phyloP scores from a whole-genome alignment of 1,140 invertebrate species.

The Catajapyx aquilonaris region DNA sequence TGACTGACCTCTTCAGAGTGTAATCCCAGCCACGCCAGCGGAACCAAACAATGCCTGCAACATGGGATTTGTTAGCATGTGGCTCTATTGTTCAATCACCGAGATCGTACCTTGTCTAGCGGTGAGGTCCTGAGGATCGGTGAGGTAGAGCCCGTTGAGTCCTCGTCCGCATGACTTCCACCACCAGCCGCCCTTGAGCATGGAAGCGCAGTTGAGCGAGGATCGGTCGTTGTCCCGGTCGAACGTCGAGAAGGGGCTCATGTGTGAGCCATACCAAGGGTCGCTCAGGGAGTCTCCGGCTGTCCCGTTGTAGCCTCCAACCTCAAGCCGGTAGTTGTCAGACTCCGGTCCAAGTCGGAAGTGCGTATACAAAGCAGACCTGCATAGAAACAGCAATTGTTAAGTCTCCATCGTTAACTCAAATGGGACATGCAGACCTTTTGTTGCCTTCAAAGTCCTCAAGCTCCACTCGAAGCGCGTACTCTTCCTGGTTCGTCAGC shows the following conservation, averaged over 20 bases:
- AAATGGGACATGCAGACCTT: too few relatives aligned
- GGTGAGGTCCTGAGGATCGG: conserved; percentile 68
- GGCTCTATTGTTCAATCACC: conserved; percentile 6
- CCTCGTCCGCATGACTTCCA: conserved; percentile 79
- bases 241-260: conserved; percentile 77
- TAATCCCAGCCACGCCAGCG: conserved; percentile 86
- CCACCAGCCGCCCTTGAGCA: conserved; percentile 87
- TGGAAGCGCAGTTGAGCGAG: conserved; percentile 72
- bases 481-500: conserved; percentile 85
- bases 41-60: conserved; percentile 73
- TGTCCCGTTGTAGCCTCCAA: conserved; percentile 76
- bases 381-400: conserved; percentile 17
- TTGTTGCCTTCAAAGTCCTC: conserved; percentile 87
- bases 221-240: conserved; percentile 77
- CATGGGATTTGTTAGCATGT: conserved; percentile 1
- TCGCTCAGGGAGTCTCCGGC: conserved; percentile 77
- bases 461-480: conserved; percentile 66
- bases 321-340: conserved; percentile 79
- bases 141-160: conserved; percentile 66
- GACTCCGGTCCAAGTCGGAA: conserved; percentile 78
- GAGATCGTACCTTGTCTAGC: conserved; percentile 50
- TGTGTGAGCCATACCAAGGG: conserved; percentile 79
- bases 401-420: conserved; percentile 10
- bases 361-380: conserved; percentile 74
- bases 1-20: conserved; percentile 63